Evolutionary conservation across 2,797 vertebrate species (phyloP).

Genomic region (Pygocentrus nattereri): DNA sequence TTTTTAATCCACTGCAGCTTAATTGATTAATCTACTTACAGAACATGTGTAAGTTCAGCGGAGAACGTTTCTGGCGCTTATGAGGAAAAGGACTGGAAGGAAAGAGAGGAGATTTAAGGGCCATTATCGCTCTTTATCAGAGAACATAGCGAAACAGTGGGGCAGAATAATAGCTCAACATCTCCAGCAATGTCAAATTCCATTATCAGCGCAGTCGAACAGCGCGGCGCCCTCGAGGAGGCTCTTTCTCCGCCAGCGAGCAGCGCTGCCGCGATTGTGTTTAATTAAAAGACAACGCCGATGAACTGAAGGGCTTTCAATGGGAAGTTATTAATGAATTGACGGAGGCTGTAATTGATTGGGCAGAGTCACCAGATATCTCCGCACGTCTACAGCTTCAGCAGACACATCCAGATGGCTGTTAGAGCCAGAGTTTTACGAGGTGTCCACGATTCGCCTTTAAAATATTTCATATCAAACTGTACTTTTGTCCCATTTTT

Average conservation of each 20-base stretch:
- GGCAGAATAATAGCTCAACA: constrained; percentile 91
- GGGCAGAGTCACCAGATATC: constrained; percentile 35
- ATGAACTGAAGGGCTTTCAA: constrained; percentile 53
- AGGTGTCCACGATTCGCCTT: neutral
- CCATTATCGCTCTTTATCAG: constrained; percentile 56
- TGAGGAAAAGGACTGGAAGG: constrained; percentile 43
- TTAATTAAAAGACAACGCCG: constrained; percentile 62
- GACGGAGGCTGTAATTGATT: constrained; percentile 46
- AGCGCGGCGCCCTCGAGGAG: constrained; percentile 74
- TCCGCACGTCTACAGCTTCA: constrained; percentile 1
- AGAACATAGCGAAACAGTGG: constrained; percentile 85
- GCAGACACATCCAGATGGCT: constrained; percentile 3
- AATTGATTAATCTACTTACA: constrained; percentile 63
- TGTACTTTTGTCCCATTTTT: neutral
- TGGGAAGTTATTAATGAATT: constrained; percentile 45
- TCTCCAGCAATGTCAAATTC: constrained; percentile 92
- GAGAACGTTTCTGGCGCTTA: constrained; percentile 44
- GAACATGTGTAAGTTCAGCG: constrained; percentile 56
- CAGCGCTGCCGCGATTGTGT: constrained; percentile 31
- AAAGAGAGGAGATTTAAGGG: constrained; percentile 51
- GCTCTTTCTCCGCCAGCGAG: constrained; percentile 26
- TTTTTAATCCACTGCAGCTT: constrained; percentile 49
- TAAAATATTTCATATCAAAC: neutral
- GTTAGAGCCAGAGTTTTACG: neutral
- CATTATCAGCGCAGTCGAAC: constrained; percentile 92